Evolutionary conservation across 2,888 invertebrate species (phyloP).

Genomic region (Thymelicus lineola): DNA sequence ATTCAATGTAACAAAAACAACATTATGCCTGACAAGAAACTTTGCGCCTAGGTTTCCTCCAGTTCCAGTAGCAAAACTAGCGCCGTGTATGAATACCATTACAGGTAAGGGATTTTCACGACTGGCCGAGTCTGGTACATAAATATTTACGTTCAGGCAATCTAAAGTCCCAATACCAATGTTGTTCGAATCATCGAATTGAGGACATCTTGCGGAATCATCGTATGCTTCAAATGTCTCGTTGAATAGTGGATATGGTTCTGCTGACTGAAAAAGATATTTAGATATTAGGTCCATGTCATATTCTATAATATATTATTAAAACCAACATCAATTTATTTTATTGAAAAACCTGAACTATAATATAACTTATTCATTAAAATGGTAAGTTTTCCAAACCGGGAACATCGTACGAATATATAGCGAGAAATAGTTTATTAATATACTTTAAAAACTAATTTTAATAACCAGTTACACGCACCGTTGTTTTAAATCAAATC

Average conservation of each 20-base stretch:
- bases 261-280: slow-evolving; percentile 51
- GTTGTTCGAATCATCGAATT: slow-evolving; percentile 48
- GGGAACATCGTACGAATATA: too few relatives aligned
- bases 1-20: slow-evolving; percentile 60
- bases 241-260: slow-evolving; percentile 51
- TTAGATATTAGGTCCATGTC: neutral
- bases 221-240: slow-evolving; percentile 56
- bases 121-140: slow-evolving; percentile 54
- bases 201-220: slow-evolving; percentile 59
- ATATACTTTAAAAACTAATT: too few relatives aligned
- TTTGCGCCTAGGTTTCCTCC: slow-evolving; percentile 52
- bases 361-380: too few relatives aligned
- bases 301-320: too few relatives aligned
- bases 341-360: too few relatives aligned
- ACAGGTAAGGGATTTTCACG: slow-evolving; percentile 56
- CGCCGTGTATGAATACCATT: slow-evolving; percentile 62
- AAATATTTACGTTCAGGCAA: slow-evolving; percentile 60
- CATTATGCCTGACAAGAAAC: slow-evolving; percentile 58
- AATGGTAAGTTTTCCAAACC: too few relatives aligned
- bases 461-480: too few relatives aligned
- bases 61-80: slow-evolving; percentile 52
- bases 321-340: too few relatives aligned
- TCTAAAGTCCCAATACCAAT: slow-evolving; percentile 52
- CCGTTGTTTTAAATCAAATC: too few relatives aligned
- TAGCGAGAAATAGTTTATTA: too few relatives aligned